phyloP scores from a whole-genome alignment of 2,113 vertebrate species.

The Tragelaphus buxtoni region DNA sequence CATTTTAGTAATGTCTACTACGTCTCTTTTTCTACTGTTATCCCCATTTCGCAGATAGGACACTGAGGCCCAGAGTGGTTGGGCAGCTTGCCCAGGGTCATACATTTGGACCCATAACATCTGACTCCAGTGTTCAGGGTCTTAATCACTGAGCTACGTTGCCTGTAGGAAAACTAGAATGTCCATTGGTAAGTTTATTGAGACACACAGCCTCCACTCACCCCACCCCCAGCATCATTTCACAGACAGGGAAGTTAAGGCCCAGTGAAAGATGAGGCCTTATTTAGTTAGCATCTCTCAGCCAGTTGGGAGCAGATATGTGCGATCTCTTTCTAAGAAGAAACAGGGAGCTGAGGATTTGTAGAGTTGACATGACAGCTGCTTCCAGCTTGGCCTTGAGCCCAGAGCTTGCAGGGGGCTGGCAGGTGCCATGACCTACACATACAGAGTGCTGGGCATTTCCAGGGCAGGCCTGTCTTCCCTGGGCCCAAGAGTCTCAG shows the following conservation, averaged over 20 bases:
- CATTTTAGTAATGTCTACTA: not conserved
- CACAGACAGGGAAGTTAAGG: not conserved
- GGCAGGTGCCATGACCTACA: not conserved
- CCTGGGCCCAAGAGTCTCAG: not conserved
- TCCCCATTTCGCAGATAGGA: not conserved
- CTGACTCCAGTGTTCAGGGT: not conserved
- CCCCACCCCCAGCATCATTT: not conserved
- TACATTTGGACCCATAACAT: not conserved
- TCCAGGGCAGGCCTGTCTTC: not conserved
- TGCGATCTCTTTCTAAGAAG: not conserved
- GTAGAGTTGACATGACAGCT: not conserved
- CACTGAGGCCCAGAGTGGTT: not conserved
- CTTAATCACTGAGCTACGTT: not conserved
- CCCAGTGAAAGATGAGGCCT: not conserved
- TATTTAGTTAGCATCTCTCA: not conserved
- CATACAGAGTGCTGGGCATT: not conserved
- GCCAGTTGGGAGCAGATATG: not conserved
- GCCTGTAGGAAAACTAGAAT: not conserved
- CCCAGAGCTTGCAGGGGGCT: not conserved
- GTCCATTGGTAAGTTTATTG: not conserved
- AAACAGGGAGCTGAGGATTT: not conserved
- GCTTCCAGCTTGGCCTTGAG: not conserved
- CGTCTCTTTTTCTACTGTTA: not conserved
- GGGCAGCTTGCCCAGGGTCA: not conserved
- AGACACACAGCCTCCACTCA: not conserved